Evolutionary conservation across 2,113 vertebrate genomes (phyloP).

Genomic region (Phoenicopterus ruber): DNA sequence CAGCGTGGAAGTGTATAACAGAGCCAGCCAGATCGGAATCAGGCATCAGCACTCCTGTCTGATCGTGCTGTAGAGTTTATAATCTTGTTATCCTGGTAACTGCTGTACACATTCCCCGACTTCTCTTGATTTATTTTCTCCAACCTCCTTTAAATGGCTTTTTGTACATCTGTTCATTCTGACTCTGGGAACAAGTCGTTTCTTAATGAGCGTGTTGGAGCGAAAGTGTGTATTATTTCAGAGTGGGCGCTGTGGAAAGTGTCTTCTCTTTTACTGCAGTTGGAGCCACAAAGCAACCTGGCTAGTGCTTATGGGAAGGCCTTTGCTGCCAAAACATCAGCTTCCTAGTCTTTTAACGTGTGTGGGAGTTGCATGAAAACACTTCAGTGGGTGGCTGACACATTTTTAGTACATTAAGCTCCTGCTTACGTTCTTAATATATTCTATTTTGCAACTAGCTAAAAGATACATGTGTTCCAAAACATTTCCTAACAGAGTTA

Average conservation of each 20-base stretch:
- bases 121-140: constrained; percentile 60
- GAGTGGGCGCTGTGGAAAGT: constrained; percentile 45
- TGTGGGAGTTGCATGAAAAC: constrained; percentile 51
- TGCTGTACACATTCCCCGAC: neutral
- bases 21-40: neutral
- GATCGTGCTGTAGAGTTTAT: constrained; percentile 26
- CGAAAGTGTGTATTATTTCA: neutral
- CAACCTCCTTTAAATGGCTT: constrained; percentile 54
- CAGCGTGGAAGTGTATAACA: neutral
- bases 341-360: constrained; percentile 35
- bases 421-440: constrained; percentile 6
- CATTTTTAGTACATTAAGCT: constrained; percentile 49
- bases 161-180: constrained; percentile 63
- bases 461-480: constrained; percentile 54
- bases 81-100: constrained; percentile 58
- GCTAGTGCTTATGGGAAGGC: constrained; percentile 49
- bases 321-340: constrained; percentile 45
- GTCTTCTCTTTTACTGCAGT: constrained; percentile 5
- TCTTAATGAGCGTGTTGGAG: constrained; percentile 50
- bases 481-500: constrained; percentile 65
- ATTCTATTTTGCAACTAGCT: constrained; percentile 38
- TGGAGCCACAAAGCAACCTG: constrained; percentile 32
- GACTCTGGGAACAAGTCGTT: constrained; percentile 43
- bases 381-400: constrained; percentile 50
- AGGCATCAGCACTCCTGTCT: neutral